phyloP scores from a whole-genome alignment of 2,113 vertebrate genomes.

The Oplegnathus fasciatus region DNA sequence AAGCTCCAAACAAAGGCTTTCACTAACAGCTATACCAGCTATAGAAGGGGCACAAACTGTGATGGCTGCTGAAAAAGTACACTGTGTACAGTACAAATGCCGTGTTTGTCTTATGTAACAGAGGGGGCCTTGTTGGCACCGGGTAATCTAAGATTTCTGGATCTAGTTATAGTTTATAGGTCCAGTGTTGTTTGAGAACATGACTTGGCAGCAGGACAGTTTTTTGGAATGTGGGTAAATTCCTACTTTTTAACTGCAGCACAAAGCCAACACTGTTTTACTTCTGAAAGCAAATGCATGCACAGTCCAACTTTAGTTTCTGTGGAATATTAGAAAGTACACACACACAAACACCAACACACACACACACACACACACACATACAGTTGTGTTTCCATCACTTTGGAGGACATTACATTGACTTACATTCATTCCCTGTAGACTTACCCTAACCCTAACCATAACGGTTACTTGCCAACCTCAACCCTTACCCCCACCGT shows the following conservation, averaged over 20 bases:
- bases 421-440: too few relatives aligned
- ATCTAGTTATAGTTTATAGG: slow-evolving; percentile 69
- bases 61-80: slow-evolving; percentile 28
- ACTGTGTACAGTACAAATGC: slow-evolving; percentile 53
- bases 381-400: too few relatives aligned
- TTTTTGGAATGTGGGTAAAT: slow-evolving; percentile 56
- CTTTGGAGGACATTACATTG: too few relatives aligned
- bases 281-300: slow-evolving; percentile 43
- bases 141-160: slow-evolving; percentile 56
- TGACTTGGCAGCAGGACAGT: slow-evolving; percentile 38
- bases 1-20: slow-evolving; percentile 44
- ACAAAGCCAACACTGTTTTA: slow-evolving; percentile 17
- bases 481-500: too few relatives aligned
- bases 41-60: slow-evolving; percentile 7
- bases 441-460: too few relatives aligned
- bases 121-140: slow-evolving; percentile 41
- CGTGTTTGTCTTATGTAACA: slow-evolving; percentile 22
- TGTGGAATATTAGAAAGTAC: background rate
- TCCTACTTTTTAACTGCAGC: slow-evolving; percentile 35
- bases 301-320: background rate
- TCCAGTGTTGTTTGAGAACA: slow-evolving; percentile 44
- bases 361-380: background rate
- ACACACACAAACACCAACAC: too few relatives aligned
- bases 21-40: slow-evolving; percentile 48
- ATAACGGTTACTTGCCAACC: too few relatives aligned